These are phyloP conservation scores for Stenopsyche tienmushanensis DNA, from an alignment of 1,140 invertebrate species.

Conservation along the genomic window DNA sequence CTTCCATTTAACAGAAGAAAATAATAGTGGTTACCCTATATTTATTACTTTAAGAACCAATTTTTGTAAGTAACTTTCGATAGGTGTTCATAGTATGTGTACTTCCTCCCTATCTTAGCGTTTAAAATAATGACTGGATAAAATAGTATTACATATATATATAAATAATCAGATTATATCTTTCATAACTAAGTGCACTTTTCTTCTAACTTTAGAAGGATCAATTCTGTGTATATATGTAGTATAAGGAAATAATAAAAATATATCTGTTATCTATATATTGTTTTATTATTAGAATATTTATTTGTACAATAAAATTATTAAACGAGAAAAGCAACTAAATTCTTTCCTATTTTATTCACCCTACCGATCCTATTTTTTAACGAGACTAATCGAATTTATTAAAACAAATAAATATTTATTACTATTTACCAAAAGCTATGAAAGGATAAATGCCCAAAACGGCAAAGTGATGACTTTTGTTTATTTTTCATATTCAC, in stretches of 20 bases:
- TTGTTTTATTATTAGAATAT: no score
- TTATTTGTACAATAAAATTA: no score
- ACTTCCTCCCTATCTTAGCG: constrained; percentile 26
- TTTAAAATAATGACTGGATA: constrained; percentile 26
- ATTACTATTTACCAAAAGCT: no score
- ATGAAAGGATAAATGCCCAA: no score
- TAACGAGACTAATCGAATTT: no score
- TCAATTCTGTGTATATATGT: constrained; percentile 22
- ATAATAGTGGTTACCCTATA: constrained; percentile 25
- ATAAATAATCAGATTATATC: constrained; percentile 16
- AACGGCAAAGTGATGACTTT: no score
- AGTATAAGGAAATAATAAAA: constrained; percentile 13
- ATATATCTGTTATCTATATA: not conserved
- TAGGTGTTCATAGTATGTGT: constrained; percentile 21
- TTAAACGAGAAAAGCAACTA: no score
- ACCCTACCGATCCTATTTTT: no score
- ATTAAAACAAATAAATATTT: no score
- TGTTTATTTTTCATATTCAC: no score
- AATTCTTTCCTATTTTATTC: no score
- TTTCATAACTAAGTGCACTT: constrained; percentile 11
- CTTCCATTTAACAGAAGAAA: no score
- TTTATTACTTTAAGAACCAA: constrained; percentile 26
- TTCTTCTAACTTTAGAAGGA: not conserved
- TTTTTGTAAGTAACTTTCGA: constrained; percentile 11
- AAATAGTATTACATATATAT: constrained; percentile 34